Evolutionary conservation across 2,113 vertebrate species (phyloP).

Genomic region (Dasyornis broadbenti): DNA sequence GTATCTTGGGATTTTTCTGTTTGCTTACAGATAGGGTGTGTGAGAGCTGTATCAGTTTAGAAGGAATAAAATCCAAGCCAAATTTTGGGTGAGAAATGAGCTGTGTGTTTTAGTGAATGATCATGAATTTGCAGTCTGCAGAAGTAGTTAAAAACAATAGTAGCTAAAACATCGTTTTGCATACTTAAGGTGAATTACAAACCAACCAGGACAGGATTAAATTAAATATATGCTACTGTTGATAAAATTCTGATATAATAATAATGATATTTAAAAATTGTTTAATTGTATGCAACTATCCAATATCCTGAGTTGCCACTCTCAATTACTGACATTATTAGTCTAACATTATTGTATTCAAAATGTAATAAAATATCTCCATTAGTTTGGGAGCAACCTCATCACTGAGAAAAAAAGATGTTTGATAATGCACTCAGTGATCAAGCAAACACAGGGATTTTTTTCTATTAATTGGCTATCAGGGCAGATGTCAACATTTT

Average conservation of each 20-base stretch:
- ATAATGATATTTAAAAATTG: neutral
- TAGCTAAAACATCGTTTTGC: neutral
- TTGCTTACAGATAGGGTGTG: conserved; percentile 12
- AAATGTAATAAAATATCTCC: conserved; percentile 42
- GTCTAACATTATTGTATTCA: neutral
- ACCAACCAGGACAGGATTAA: neutral
- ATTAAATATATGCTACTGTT: neutral
- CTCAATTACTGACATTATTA: conserved; percentile 34
- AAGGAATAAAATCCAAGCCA: neutral
- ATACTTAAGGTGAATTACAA: conserved; percentile 6
- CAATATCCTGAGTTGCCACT: neutral
- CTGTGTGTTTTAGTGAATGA: neutral
- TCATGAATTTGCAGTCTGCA: conserved; percentile 13
- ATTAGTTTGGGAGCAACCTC: conserved; percentile 31
- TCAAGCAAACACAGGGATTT: conserved; percentile 13
- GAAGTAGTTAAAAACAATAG: neutral
- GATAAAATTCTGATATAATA: neutral
- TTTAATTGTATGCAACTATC: neutral
- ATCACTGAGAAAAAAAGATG: conserved; percentile 20
- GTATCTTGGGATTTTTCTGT: neutral
- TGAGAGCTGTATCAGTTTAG: neutral
- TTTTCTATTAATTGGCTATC: conserved; percentile 58
- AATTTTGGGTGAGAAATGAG: conserved; percentile 16
- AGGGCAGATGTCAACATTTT: neutral
- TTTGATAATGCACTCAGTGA: neutral